Base-by-base conservation (phyloP, 2,888 invertebrate species). In the Rhorus exstirpatorius region DNA sequence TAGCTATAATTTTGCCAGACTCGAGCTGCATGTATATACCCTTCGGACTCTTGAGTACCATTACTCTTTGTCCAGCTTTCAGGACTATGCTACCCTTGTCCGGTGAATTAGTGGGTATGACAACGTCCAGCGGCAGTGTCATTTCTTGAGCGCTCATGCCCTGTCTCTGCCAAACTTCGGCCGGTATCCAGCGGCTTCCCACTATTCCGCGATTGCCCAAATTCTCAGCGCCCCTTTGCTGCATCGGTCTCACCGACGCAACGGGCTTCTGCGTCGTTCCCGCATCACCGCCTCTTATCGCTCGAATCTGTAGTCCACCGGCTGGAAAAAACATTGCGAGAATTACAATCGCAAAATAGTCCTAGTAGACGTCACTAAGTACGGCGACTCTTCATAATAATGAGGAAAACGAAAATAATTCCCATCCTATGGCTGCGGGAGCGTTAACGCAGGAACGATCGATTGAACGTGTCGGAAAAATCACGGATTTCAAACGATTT, bases 81-180 rank as follows among this genome's bases (percentile, higher is more conserved):
- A 99, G 94, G 14, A 97, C 97, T 82, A 98, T 98, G 87, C 97
- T 97, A 6, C 97, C 96, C 90, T 97, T 97, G 87, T 98, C 97
- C 0, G 97, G 96, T 12, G 97, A 97, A 92, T 98, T 98, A 0
- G 97, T 98, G 2, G 98, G 98, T 90, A 98, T 98, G 10, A 98
- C 98, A 41, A 98, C 98, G 93, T 98, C 98, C 95, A 97, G 94
- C 2, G 98, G 98, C 83, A 98, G 94, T 6, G 97, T 97, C 96
- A 98, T 98, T 94, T 98, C 98, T 93, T 98, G 98, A 21, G 98
- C 98, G 19, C 97, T 97, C 96, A 98, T 98, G 83, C 98, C 98
- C 93, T 98, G 98, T 51, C 97, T 94, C 88, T 97, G 97, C 97
- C 97, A 97, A 75, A 97, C 97, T 93, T 97, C 97, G 3, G 97